phyloP scores from a whole-genome alignment of 2,113 vertebrate species.

The Lepus europaeus region DNA sequence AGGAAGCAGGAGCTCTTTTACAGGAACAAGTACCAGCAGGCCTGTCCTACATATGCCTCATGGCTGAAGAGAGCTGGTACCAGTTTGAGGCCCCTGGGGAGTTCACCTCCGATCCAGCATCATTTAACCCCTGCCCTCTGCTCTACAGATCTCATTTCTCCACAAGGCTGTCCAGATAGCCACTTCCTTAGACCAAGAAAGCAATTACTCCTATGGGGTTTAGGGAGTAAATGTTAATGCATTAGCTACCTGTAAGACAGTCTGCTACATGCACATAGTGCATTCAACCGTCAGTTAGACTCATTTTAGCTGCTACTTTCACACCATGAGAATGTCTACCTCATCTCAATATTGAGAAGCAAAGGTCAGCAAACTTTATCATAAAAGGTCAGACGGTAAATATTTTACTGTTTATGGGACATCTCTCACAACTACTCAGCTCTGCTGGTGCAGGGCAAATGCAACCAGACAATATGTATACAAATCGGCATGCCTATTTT shows the following conservation, averaged over 20 bases:
- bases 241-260: background rate
- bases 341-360: slow-evolving; percentile 8
- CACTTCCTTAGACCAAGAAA: background rate
- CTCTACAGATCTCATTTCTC: slow-evolving; percentile 59
- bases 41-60: background rate
- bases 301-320: background rate
- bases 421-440: background rate
- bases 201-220: slow-evolving; percentile 14
- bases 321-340: background rate
- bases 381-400: background rate
- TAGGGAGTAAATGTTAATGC: slow-evolving; percentile 11
- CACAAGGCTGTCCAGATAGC: background rate
- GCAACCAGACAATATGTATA: background rate
- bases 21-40: background rate
- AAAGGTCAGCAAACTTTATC: slow-evolving; percentile 29
- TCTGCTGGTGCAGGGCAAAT: background rate
- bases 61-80: background rate
- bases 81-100: background rate
- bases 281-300: background rate
- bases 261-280: background rate
- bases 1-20: slow-evolving; percentile 14
- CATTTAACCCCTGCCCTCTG: slow-evolving; percentile 45
- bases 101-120: slow-evolving; percentile 29
- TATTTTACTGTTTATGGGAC: slow-evolving; percentile 8
- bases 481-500: background rate